Conservation (phyloP, 2,888 invertebrate genomes). For the Rotaria socialis region DNA sequence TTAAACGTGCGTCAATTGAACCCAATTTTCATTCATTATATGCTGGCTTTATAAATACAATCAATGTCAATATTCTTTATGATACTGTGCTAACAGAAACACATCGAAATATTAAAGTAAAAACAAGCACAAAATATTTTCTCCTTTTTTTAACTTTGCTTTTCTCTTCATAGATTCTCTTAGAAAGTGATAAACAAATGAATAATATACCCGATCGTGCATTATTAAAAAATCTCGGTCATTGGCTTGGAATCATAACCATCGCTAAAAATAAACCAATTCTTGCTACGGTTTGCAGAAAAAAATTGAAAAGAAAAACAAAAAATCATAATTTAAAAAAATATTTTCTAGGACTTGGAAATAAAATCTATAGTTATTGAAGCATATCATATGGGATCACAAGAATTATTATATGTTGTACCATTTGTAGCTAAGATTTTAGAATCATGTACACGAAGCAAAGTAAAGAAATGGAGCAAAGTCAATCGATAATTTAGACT, state of each 20-base stretch:
- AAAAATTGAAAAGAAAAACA: too few relatives aligned
- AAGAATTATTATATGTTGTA: conserved; percentile 92
- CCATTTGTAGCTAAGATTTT: conserved; percentile 97
- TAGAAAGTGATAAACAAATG: conserved; percentile 92
- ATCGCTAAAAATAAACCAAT: conserved; percentile 88
- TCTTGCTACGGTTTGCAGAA: conserved; percentile 49
- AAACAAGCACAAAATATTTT: background rate
- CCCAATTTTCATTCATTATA: conserved; percentile 93
- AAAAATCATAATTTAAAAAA: background rate
- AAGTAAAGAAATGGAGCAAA: conserved; percentile 53
- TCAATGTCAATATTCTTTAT: conserved; percentile 72
- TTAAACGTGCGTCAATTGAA: conserved; percentile 96
- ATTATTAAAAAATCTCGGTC: conserved; percentile 90
- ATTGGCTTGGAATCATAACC: conserved; percentile 97
- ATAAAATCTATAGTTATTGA: conserved; percentile 88
- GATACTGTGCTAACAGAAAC: conserved; percentile 87
- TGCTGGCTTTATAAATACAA: conserved; percentile 86
- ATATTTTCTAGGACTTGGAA: conserved; percentile 72
- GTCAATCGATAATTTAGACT: background rate
- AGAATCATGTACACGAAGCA: conserved; percentile 89
- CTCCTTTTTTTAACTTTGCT: background rate
- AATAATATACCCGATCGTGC: conserved; percentile 85
- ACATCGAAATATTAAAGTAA: conserved; percentile 74
- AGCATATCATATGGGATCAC: conserved; percentile 93
- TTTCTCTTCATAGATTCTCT: conserved; percentile 64